phyloP scores from a whole-genome alignment of 2,797 vertebrate genomes.

The Florisuga fusca region DNA sequence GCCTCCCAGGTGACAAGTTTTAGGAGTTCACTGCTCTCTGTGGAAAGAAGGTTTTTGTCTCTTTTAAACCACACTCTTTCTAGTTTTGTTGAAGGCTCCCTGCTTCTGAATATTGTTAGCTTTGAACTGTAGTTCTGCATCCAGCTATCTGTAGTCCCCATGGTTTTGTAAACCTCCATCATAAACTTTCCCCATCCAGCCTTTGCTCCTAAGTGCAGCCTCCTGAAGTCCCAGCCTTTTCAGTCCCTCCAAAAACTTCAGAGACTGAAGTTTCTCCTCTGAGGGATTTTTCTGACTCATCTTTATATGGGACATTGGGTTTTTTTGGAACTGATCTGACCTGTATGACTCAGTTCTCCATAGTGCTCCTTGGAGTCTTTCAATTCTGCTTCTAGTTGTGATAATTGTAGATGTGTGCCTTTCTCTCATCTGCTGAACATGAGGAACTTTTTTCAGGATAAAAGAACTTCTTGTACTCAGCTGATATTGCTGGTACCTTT shows the following conservation, averaged over 20 bases:
- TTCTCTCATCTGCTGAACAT: background rate
- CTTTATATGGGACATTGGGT: background rate
- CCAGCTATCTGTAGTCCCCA: background rate
- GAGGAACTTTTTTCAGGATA: background rate
- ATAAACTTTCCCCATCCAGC: background rate
- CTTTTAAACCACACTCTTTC: background rate
- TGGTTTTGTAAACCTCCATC: background rate
- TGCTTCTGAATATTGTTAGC: background rate
- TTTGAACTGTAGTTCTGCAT: background rate
- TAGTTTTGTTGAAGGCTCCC: background rate
- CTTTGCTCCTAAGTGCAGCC: background rate
- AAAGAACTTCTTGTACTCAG: background rate
- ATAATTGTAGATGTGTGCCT: background rate
- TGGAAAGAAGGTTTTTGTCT: background rate
- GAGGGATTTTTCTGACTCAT: background rate
- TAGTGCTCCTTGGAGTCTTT: background rate
- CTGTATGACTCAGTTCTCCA: background rate
- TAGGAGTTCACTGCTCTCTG: background rate
- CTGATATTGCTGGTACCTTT: background rate
- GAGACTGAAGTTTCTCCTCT: background rate
- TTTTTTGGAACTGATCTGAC: background rate
- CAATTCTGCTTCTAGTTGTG: background rate
- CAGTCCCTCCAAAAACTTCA: background rate
- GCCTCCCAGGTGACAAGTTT: background rate
- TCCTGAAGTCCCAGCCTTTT: background rate